Evolutionary conservation across 2,888 invertebrate species (phyloP), one percentile per base, ranked within the genome.

Genomic region (Tiphia femorata): DNA sequence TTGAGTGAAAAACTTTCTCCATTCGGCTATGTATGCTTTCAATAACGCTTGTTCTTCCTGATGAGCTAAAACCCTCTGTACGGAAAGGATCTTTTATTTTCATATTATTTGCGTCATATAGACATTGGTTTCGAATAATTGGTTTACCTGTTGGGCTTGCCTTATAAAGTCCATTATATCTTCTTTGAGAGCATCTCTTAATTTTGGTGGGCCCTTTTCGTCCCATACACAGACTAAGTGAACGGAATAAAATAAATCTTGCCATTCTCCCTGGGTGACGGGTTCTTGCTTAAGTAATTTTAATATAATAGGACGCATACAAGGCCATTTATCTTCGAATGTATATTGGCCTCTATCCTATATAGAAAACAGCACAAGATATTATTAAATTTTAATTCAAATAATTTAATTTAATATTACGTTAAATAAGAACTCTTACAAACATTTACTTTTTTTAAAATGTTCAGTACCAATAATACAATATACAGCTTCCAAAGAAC

Each of bases 1-100:
- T 83, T 99, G 98, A 3, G 96, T 95, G 82, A 97, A 98, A 86
- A 98, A 99, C 81, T 96, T 97, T 44, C 96, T 90, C 99, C 99
- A 99, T 85, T 99, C 98, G 4, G 92, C 90, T 72, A 98, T 98
- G 83, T 99, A 99, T 0, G 97, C 95, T 84, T 96, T 96, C 5
- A 99, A 86, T 29, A 99, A 87, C 0, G 97, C 96, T 81, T 97
- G 96, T 75, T 98, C 98, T 79, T 98, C 97, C 62, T 94, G 89
- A 79, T 97, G 95, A 0, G 94, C 91, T 64, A 96, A 86, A 1
- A 99, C 97, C 73, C 95, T 88, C 75, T 85, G 62, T 4, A 77
- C 14, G 58, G 59, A 10, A 38, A 35, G 6, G 5, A 37, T 27
- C 23, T 12, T 10, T 29, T 16, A 44, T 53, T 42, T 30, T 8